Evolutionary conservation across 2,113 vertebrate genomes (phyloP).

Genomic region (Hyaena hyaena): DNA sequence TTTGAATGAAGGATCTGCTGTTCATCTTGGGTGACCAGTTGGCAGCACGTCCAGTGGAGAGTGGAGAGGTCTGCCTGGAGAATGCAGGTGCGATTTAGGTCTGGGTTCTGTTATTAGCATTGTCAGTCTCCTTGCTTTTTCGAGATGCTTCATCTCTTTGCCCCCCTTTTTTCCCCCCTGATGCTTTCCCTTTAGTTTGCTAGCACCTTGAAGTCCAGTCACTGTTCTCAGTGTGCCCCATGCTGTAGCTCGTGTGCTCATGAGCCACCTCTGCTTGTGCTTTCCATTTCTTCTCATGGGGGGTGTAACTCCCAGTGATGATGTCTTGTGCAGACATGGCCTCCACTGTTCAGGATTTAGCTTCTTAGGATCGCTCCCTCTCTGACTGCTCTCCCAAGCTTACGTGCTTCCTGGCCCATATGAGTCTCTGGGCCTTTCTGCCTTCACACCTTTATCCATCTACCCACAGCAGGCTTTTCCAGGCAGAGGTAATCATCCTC

Average conservation of each 20-base stretch:
- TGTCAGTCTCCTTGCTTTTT: background rate
- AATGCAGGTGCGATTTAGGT: background rate
- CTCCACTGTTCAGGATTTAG: background rate
- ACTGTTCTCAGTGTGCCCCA: background rate
- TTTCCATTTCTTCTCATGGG: background rate
- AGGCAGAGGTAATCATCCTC: background rate
- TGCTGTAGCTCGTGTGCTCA: background rate
- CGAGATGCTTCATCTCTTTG: background rate
- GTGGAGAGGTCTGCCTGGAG: background rate
- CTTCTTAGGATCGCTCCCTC: conserved; percentile 15
- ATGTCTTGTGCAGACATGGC: background rate
- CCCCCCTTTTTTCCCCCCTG: background rate
- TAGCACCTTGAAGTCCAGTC: background rate
- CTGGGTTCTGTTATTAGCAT: background rate
- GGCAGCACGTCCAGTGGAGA: background rate
- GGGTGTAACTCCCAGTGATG: background rate
- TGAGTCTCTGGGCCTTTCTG: background rate
- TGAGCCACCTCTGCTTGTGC: background rate
- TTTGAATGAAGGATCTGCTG: background rate
- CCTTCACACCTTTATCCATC: background rate
- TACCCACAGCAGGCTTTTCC: background rate
- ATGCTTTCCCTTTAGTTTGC: background rate
- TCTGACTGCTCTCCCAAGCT: background rate
- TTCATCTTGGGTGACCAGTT: background rate
- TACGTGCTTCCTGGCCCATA: background rate